These are phyloP conservation scores for Gortyna flavago DNA, from an alignment of 2,888 invertebrate genomes.

Conservation along the genomic window DNA sequence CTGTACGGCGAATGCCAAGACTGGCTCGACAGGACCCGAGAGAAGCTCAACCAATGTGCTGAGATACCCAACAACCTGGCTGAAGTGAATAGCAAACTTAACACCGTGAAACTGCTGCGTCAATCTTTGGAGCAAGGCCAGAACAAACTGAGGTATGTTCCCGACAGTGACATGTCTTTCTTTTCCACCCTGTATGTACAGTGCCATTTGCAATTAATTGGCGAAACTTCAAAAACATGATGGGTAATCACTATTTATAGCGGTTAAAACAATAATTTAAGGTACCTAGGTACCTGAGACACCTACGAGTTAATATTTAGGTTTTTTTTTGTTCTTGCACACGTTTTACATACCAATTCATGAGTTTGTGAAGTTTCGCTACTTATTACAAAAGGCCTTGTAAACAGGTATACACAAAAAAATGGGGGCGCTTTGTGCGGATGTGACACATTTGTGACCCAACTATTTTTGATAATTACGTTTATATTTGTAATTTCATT, in stretches of 20 bases:
- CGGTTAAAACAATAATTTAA: too few species aligned
- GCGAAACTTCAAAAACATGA: neutral
- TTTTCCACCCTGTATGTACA: neutral
- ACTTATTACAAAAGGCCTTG: neutral
- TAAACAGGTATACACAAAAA: neutral
- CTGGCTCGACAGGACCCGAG: constrained; percentile 97
- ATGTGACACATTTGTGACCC: neutral
- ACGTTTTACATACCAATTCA: neutral
- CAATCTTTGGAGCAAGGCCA: constrained; percentile 98
- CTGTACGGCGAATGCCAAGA: constrained; percentile 98
- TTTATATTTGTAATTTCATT: neutral
- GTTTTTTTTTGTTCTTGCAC: neutral
- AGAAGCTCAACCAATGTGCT: constrained; percentile 95
- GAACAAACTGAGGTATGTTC: constrained; percentile 77
- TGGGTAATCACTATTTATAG: neutral
- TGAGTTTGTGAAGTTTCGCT: neutral
- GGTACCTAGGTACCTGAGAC: too few species aligned
- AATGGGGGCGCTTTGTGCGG: neutral
- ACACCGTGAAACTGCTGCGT: constrained; percentile 96
- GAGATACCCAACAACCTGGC: constrained; percentile 94
- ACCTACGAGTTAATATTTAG: neutral
- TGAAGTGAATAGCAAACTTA: constrained; percentile 96
- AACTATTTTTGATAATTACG: neutral
- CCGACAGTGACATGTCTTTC: neutral
- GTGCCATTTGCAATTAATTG: neutral